These are phyloP conservation scores for Temnothorax nylanderi DNA, from an alignment of 1,140 invertebrate genomes.

Conservation along the genomic window DNA sequence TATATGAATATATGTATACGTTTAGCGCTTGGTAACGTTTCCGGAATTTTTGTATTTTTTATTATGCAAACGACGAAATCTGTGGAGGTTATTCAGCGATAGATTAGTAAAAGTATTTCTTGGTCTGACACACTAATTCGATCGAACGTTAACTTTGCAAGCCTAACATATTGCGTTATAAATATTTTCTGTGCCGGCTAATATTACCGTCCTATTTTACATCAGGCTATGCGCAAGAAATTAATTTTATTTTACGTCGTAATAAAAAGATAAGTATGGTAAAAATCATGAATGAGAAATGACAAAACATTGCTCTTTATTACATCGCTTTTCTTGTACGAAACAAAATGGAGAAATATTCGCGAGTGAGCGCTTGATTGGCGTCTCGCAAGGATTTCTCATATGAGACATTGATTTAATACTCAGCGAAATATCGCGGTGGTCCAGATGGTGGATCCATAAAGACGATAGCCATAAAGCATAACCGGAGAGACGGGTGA, in stretches of 20 bases:
- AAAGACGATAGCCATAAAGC: constrained; percentile 69
- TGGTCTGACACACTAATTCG: background rate
- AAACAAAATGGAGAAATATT: background rate
- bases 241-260: background rate
- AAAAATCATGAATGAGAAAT: background rate
- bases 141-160: background rate
- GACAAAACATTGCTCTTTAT: background rate
- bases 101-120: background rate
- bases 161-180: background rate
- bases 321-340: background rate
- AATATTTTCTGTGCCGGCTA: background rate
- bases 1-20: no score
- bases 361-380: background rate
- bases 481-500: constrained; percentile 39
- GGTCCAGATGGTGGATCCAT: constrained; percentile 58
- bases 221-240: background rate
- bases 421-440: constrained; percentile 34
- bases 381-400: background rate
- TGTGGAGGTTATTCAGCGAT: background rate
- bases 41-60: background rate
- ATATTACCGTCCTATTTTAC: background rate
- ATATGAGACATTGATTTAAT: constrained; percentile 64
- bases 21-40: background rate
- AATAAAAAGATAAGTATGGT: background rate
- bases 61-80: background rate